Evolutionary conservation across 1,140 invertebrate species (phyloP), one percentile per base, ranked within the genome.

Genomic region (Campoletis sonorensis): DNA sequence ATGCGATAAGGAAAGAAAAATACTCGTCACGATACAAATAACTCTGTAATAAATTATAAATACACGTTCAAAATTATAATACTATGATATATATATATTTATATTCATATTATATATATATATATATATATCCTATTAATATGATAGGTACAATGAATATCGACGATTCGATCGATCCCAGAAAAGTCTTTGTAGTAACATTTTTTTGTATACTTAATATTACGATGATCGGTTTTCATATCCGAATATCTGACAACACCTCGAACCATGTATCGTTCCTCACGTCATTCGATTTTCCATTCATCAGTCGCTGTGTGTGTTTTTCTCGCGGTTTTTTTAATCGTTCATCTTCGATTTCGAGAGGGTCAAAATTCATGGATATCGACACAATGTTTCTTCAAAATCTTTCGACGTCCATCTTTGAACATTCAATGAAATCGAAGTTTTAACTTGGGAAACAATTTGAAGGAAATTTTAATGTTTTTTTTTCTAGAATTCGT

Each of bases 41-140:
- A 83, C 82, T 83, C 84, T 85, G 79, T 85, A 86, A 87, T 86
- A 87, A 87, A 86, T 86, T 87, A 86, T 87, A 85, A 84, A 86
- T 86, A 85, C 82, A 85, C 80, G 73, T 72, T 85, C 83, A 82
- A 75, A 75, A 73, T 73, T 77, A 84, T 81, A 70, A 84, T 84
- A 86, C 80, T 83, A 61, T 81, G 21, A 58, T 58, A 58, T 58
- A 3, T 23, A n/a, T 58, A 58, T 21, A n/a, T n/a, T 21, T 23
- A 5, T 18, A 58, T n/a, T 1, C 10, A 58, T 10, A 58, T 23
- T n/a, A 58, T 23, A 5, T 18, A 58, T n/a, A n/a, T 23, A 58
- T 10, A 58, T 23, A 21, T 58, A 58, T 58, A 45, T 85, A 85
- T 85, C 81, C 54, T 85, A 84, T 83, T 79, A 85, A 82, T 84